phyloP scores from a whole-genome alignment of 1,140 invertebrate genomes.

The Eumeta japonica region DNA sequence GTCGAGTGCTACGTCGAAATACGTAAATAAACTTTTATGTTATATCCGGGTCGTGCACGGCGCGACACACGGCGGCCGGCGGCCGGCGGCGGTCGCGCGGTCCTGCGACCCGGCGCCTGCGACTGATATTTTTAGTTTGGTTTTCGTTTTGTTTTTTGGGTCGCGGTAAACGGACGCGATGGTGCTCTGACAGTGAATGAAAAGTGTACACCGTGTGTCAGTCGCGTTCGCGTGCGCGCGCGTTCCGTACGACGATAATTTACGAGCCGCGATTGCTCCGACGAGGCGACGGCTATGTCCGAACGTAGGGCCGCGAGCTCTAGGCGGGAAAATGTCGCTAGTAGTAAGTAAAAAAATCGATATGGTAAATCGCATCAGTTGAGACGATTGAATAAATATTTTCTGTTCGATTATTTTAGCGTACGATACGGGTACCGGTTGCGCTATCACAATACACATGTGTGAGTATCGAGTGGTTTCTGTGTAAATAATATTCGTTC shows the following conservation, averaged over 20 bases:
- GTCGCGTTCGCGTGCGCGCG: too few species aligned
- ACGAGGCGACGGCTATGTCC: too few species aligned
- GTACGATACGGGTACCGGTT: slow-evolving; percentile 50
- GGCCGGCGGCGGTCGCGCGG: too few species aligned
- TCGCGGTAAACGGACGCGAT: slow-evolving; percentile 48
- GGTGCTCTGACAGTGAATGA: slow-evolving; percentile 46
- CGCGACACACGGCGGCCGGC: too few species aligned
- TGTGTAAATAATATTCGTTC: too few species aligned
- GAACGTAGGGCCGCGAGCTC: too few species aligned
- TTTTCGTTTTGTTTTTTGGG: slow-evolving; percentile 52
- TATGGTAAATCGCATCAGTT: slow-evolving; percentile 4
- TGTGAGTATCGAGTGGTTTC: slow-evolving; percentile 42
- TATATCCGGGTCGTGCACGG: too few species aligned
- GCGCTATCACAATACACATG: slow-evolving; percentile 52
- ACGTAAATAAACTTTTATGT: slow-evolving; percentile 43
- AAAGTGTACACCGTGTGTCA: slow-evolving; percentile 42
- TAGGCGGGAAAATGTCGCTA: slow-evolving; percentile 44
- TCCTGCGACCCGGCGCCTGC: too few species aligned
- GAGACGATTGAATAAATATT: not conserved
- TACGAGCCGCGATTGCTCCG: too few species aligned
- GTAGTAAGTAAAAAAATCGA: slow-evolving; percentile 38
- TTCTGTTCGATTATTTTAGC: slow-evolving; percentile 34
- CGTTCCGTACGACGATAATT: too few species aligned
- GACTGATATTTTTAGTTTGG: slow-evolving; percentile 56
- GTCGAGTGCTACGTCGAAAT: slow-evolving; percentile 58